Evolutionary conservation across 2,113 vertebrate genomes (phyloP).

Genomic region (Alaudala cheleensis): DNA sequence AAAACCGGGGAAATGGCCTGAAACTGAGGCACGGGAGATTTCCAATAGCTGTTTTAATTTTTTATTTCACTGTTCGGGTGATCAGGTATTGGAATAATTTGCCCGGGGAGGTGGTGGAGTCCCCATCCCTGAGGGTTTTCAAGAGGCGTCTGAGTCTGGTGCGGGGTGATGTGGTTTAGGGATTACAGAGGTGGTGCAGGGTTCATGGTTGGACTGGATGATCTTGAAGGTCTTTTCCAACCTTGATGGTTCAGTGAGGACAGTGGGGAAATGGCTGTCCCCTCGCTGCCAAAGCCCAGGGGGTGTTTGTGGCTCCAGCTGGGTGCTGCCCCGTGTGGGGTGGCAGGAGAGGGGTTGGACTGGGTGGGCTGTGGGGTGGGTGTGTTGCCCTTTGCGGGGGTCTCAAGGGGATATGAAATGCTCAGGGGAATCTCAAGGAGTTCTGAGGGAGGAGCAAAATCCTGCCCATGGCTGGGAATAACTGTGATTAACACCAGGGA

Average conservation of each 20-base stretch:
- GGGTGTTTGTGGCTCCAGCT: neutral
- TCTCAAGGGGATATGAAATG: rapidly evolving
- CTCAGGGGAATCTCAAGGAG: neutral
- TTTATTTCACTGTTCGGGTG: neutral
- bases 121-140: neutral
- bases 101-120: neutral
- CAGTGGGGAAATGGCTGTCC: rapidly evolving
- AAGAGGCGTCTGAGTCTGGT: neutral
- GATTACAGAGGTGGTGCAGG: neutral
- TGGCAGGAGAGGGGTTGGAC: neutral
- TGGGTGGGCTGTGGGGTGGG: too few species aligned
- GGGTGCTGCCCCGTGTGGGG: rapidly evolving
- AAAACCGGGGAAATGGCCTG: neutral
- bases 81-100: neutral
- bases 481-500: rapidly evolving
- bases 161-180: neutral
- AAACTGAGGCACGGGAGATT: neutral
- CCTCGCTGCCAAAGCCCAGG: neutral
- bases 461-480: neutral
- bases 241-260: rapidly evolving
- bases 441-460: rapidly evolving
- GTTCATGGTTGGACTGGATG: neutral
- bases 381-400: neutral
- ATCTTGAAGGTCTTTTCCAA: neutral
- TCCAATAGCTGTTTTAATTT: rapidly evolving